Conservation (phyloP, 2,113 vertebrate genomes). For the Ciconia stormi region DNA sequence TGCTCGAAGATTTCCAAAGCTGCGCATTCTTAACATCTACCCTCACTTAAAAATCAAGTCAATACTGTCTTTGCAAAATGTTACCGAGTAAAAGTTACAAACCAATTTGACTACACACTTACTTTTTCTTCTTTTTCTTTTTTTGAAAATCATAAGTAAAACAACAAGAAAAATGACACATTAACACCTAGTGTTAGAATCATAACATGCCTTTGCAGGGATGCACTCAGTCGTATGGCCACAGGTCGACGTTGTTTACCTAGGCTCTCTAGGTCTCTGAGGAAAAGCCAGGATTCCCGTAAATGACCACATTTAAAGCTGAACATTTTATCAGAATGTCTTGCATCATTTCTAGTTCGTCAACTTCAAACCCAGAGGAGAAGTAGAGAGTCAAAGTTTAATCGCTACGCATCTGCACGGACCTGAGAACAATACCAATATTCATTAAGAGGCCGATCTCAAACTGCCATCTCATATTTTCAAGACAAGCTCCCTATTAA, state of each 20-base stretch:
- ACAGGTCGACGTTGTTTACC: background rate
- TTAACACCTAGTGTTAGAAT: background rate
- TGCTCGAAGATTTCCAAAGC: background rate
- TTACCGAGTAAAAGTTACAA: background rate
- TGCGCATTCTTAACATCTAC: background rate
- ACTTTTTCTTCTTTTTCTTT: background rate
- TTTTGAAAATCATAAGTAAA: background rate
- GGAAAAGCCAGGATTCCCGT: background rate
- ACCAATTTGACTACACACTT: background rate
- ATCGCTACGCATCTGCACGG: background rate
- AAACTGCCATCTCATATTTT: slow-evolving; percentile 28
- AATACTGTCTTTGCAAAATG: background rate
- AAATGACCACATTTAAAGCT: background rate
- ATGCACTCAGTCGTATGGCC: background rate
- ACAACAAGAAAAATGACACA: background rate
- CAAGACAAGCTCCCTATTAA: slow-evolving; percentile 26
- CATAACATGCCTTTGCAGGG: background rate
- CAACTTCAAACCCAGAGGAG: background rate
- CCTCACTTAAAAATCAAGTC: background rate
- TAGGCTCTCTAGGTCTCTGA: background rate
- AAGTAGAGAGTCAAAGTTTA: background rate
- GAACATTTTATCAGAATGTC: background rate
- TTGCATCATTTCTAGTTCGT: background rate
- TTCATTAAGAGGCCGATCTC: slow-evolving; percentile 4
- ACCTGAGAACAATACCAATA: slow-evolving; percentile 53